These are phyloP conservation scores for Caenorhabditis zanzibari DNA, from an alignment of 2,888 invertebrate genomes.

Conservation along the genomic window DNA sequence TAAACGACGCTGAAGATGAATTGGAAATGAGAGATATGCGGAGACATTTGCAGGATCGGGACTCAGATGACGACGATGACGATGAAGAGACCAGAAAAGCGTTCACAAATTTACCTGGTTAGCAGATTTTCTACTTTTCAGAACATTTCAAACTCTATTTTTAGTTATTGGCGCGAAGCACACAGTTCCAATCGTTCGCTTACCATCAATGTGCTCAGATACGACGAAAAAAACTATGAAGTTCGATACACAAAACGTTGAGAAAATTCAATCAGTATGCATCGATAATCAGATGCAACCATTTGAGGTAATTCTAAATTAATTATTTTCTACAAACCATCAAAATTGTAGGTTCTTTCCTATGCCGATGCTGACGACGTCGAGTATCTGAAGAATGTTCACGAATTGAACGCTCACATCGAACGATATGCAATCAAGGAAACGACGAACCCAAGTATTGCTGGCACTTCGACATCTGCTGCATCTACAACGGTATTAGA, in stretches of 20 bases:
- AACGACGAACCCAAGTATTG: constrained; percentile 45
- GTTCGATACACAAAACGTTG: constrained; percentile 41
- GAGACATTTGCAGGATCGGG: constrained; percentile 53
- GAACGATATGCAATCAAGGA: constrained; percentile 66
- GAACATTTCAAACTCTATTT: neutral
- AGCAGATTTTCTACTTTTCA: neutral
- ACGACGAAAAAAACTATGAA: constrained; percentile 48
- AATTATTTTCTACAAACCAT: no score
- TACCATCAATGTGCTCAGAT: constrained; percentile 68
- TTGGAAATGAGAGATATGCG: constrained; percentile 74
- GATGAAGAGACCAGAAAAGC: constrained; percentile 62
- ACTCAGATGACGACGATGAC: constrained; percentile 42
- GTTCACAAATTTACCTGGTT: constrained; percentile 66
- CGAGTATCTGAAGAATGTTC: constrained; percentile 71
- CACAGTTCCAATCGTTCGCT: constrained; percentile 67
- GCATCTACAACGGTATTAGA: constrained; percentile 7
- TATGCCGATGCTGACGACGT: constrained; percentile 66
- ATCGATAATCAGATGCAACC: constrained; percentile 50
- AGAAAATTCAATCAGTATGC: constrained; percentile 30
- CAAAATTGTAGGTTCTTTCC: constrained; percentile 58
- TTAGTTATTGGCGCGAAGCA: constrained; percentile 54
- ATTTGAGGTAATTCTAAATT: constrained; percentile 44
- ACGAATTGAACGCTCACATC: constrained; percentile 72
- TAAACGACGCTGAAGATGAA: constrained; percentile 70
- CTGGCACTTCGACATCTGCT: constrained; percentile 13